Evolutionary conservation across 2,113 vertebrate genomes (phyloP).

Genomic region (Callorhinus ursinus): DNA sequence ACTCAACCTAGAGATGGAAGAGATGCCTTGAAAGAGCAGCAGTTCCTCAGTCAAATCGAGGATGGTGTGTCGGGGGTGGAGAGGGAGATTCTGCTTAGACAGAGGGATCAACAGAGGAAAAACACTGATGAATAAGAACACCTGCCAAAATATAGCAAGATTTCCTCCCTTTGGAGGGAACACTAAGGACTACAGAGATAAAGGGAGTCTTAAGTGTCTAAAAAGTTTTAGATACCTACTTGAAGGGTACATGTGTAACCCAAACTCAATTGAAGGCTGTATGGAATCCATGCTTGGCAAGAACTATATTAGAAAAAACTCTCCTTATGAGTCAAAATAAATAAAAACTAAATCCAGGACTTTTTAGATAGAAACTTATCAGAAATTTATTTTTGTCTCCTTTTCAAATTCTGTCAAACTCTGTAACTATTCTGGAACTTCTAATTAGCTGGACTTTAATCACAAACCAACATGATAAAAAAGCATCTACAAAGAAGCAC

Average conservation of each 20-base stretch:
- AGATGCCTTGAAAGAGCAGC: background rate
- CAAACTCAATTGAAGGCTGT: background rate
- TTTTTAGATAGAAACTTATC: background rate
- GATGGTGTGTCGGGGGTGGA: rapidly evolving
- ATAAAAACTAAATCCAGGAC: background rate
- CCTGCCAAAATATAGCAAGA: background rate
- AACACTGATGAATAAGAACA: background rate
- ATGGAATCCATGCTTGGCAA: background rate
- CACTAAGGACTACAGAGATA: background rate
- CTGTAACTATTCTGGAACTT: background rate
- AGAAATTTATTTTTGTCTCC: background rate
- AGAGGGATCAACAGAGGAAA: background rate
- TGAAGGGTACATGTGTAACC: background rate
- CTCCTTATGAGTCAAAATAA: background rate
- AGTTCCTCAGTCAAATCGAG: too few species aligned
- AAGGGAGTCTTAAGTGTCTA: background rate
- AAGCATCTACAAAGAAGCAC: background rate
- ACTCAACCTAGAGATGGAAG: background rate
- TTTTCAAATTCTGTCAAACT: background rate
- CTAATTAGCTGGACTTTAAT: background rate
- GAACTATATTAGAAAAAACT: background rate
- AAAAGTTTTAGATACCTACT: background rate
- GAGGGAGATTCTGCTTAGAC: background rate
- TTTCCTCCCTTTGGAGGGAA: background rate
- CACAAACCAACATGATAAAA: background rate